These are phyloP conservation scores for Meteorus cinctellus DNA, from an alignment of 2,888 invertebrate genomes.

Conservation along the genomic window DNA sequence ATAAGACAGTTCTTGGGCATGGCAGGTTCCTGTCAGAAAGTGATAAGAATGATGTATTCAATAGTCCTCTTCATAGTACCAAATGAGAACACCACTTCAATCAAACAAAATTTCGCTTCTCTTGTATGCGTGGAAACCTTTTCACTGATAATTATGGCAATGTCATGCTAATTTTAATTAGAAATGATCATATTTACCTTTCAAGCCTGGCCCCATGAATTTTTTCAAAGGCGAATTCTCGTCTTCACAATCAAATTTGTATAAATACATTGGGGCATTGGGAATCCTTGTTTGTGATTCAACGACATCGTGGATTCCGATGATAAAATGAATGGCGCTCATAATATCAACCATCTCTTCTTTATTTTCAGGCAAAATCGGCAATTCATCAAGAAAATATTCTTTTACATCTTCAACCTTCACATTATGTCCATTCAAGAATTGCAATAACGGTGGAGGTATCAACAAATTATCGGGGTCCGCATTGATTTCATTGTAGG, in stretches of 20 bases:
- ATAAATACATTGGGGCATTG: constrained; percentile 29
- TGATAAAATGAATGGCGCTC: constrained; percentile 15
- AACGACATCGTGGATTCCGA: constrained; percentile 34
- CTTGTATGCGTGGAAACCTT: too few relatives aligned
- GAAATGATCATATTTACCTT: not conserved
- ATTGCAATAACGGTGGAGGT: constrained; percentile 10
- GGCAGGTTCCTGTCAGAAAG: constrained; percentile 53
- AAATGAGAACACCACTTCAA: too few relatives aligned
- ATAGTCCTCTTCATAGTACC: constrained; percentile 39
- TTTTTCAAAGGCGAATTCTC: constrained; percentile 16
- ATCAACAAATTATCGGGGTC: constrained; percentile 21
- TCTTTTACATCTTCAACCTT: constrained; percentile 16
- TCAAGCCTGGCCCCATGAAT: not conserved
- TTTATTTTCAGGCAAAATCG: constrained; percentile 15
- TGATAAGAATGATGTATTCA: constrained; percentile 4
- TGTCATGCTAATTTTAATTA: too few relatives aligned
- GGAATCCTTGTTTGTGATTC: constrained; percentile 13
- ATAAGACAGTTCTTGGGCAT: constrained; percentile 63
- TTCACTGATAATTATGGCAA: too few relatives aligned
- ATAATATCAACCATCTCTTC: constrained; percentile 13
- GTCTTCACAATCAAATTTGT: constrained; percentile 35
- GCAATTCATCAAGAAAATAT: constrained; percentile 23
- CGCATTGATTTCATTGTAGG: constrained; percentile 12
- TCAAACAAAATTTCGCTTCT: too few relatives aligned
- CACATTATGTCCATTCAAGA: constrained; percentile 18